Conservation (phyloP, 2,888 invertebrate species). For the Phalangium opilio region DNA sequence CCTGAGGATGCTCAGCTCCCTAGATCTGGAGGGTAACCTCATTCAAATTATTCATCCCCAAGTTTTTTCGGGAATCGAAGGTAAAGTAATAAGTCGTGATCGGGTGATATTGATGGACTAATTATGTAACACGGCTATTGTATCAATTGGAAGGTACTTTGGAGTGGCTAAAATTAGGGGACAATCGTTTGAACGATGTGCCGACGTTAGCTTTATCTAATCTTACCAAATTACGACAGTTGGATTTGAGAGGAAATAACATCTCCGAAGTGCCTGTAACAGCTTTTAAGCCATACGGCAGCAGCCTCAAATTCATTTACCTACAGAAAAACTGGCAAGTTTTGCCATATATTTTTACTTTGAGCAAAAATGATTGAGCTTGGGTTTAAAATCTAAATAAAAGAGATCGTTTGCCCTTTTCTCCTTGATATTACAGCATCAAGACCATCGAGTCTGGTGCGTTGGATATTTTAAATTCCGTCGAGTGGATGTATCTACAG, state of each 20-base stretch:
- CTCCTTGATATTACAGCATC: background rate
- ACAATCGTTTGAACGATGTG: slow-evolving; percentile 55
- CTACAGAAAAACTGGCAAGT: slow-evolving; percentile 43
- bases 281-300: slow-evolving; percentile 73
- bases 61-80: slow-evolving; percentile 55
- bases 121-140: slow-evolving; percentile 3
- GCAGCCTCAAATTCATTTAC: slow-evolving; percentile 80
- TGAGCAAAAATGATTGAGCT: no score
- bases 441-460: background rate
- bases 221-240: slow-evolving; percentile 67
- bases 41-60: slow-evolving; percentile 60
- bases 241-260: slow-evolving; percentile 74
- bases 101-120: no score
- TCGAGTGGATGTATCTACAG: background rate
- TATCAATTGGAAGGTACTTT: slow-evolving; percentile 52
- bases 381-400: no score
- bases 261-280: slow-evolving; percentile 67
- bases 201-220: slow-evolving; percentile 69
- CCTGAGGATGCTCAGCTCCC: slow-evolving; percentile 61
- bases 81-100: no score
- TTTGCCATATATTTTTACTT: no score
- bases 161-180: slow-evolving; percentile 72
- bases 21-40: slow-evolving; percentile 75
- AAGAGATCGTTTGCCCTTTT: no score
- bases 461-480: background rate